A percentile compares a stretch with the other conserved stretches of the same genome.
Evolutionary conservation across 1,140 invertebrate species (phyloP).

Genomic region (Copidosoma floridanum): DNA sequence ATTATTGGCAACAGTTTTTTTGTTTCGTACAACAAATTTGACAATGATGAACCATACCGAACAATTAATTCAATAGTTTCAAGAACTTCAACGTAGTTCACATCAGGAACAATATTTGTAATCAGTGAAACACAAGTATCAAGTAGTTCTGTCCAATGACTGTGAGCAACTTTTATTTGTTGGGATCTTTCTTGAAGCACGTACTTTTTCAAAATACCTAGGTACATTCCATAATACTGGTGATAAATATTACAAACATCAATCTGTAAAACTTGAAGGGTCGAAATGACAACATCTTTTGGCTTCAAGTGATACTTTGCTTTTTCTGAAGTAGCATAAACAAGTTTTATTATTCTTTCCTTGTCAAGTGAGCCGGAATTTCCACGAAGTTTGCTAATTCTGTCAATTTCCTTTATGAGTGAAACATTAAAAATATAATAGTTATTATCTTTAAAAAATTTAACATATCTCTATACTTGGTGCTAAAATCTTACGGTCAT

Average conservation of each 20-base stretch:
- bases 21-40: conserved; percentile 32
- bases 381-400: conserved; percentile 23
- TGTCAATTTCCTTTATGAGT: conserved; percentile 30
- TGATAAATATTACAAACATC: conserved; percentile 18
- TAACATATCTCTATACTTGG: conserved; percentile 7
- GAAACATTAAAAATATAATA: background rate
- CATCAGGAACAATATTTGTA: conserved; percentile 14
- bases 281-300: conserved; percentile 28
- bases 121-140: conserved; percentile 31
- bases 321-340: conserved; percentile 28
- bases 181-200: conserved; percentile 36
- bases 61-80: conserved; percentile 34
- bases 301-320: conserved; percentile 27
- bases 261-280: conserved; percentile 34
- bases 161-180: conserved; percentile 27
- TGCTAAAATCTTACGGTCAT: conserved; percentile 32
- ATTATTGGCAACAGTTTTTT: conserved; percentile 34
- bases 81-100: conserved; percentile 31
- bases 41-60: conserved; percentile 36
- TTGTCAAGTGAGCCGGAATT: conserved; percentile 16
- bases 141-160: conserved; percentile 42
- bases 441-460: background rate
- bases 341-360: conserved; percentile 30
- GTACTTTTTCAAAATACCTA: conserved; percentile 33
- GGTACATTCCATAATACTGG: conserved; percentile 37